Conservation (phyloP, 2,888 invertebrate genomes). For the Hydrotaea diabolus region DNA sequence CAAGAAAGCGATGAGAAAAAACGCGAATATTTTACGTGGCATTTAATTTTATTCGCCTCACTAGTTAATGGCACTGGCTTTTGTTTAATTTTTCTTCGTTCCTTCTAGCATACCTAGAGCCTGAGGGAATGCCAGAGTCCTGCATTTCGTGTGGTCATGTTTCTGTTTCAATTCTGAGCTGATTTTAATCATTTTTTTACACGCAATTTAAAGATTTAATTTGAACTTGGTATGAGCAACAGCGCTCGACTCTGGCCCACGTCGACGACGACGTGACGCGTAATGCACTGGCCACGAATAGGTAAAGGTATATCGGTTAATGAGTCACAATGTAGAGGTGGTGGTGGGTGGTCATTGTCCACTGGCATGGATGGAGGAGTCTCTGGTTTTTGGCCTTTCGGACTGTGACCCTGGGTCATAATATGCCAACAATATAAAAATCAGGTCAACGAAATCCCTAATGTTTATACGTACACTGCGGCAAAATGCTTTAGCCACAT, state of each 20-base stretch:
- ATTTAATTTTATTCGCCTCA: conserved; percentile 6
- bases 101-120: no score
- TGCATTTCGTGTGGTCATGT: not conserved
- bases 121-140: not conserved
- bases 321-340: not conserved
- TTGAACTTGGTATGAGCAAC: conserved; percentile 66
- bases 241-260: not conserved
- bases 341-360: not conserved
- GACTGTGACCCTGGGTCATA: not conserved
- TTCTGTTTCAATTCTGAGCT: not conserved
- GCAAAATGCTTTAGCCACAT: no score
- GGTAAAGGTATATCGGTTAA: conserved; percentile 35
- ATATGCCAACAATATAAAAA: conserved; percentile 10
- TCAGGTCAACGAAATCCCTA: conserved; percentile 21
- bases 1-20: not conserved
- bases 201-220: conserved; percentile 71
- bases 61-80: not conserved
- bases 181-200: conserved; percentile 70
- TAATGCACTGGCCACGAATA: no score
- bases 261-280: not conserved
- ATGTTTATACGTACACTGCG: not conserved
- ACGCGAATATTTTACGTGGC: conserved; percentile 18
- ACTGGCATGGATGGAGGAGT: no score
- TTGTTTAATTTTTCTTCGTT: not conserved
- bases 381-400: conserved; percentile 29